Base-by-base conservation (phyloP, 2,888 invertebrate species). In the Leptogaster cylindrica region DNA sequence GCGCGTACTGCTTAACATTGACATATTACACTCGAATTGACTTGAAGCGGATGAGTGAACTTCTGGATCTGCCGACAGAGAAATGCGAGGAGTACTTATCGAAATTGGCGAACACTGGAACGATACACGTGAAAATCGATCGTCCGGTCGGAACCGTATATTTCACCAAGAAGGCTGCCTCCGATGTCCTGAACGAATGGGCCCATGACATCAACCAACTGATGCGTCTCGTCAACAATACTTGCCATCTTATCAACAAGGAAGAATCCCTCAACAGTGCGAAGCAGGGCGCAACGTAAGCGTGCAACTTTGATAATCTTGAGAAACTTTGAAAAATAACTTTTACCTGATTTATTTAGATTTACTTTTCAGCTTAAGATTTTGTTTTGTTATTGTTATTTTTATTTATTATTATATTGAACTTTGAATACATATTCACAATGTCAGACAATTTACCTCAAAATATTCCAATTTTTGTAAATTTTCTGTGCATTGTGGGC, bases 11-110 rank as follows among this genome's bases (percentile, higher is more conserved):
- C n/a, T n/a, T n/a, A n/a, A n/a, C n/a, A n/a, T n/a, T n/a, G n/a
- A n/a, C n/a, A n/a, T 97, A 97, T 83, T 97, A 97, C 83, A 95
- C 95, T 0, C 87, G 92, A 73, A 92, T 95, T 72, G 87, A 89
- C 3, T 79, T 95, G 73, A 86, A 86, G 71, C 87, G 96, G 66
- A 94, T 97, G 92, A 90, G 95, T 58, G 90, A 93, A 77, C 84
- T 97, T 36, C 82, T 97, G 46, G 95, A 95, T 73, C 85, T 96
- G 68, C 87, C 89, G 36, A 86, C 87, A 58, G 85, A 86, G 76
- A 94, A 96, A 81, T 92, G 95, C 0, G 97, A 97, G 80, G 91
- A 94, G 58, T 94, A 95, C 72, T 84, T 97, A 50, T 95, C 94
- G 72, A 90, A 89, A 73, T 86, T 97, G 76, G 94, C 95, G 1